Percentiles rank a stretch among this genome's conserved stretches.
These are phyloP conservation scores for Oligia fasciuncula DNA, from an alignment of 2,888 invertebrate species.

Conservation along the genomic window DNA sequence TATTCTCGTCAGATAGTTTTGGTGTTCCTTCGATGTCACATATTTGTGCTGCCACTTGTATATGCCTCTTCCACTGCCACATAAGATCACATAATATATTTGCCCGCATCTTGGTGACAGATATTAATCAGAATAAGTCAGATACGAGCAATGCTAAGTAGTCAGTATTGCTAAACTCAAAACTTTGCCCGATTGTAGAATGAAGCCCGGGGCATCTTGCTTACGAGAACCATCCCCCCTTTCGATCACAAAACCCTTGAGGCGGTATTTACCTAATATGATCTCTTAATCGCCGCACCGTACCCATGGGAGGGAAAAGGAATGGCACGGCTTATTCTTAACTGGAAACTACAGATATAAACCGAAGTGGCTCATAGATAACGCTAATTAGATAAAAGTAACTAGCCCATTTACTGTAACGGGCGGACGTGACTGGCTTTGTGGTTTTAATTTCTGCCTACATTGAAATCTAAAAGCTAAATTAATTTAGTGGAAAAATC, in stretches of 20 bases:
- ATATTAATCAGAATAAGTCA: too few species aligned
- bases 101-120: not conserved
- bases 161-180: not conserved
- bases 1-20: not conserved
- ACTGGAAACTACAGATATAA: constrained; percentile 41
- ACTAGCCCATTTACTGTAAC: constrained; percentile 60
- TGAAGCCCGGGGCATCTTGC: not conserved
- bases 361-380: constrained; percentile 57
- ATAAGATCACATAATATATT: not conserved
- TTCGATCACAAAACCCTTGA: not conserved
- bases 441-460: constrained; percentile 68
- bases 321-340: constrained; percentile 41
- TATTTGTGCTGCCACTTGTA: not conserved
- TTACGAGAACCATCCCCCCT: not conserved
- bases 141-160: too few species aligned
- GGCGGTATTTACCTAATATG: constrained; percentile 25
- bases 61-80: not conserved
- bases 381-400: constrained; percentile 54
- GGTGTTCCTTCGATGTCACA: not conserved
- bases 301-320: constrained; percentile 10
- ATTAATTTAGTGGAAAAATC: constrained; percentile 7
- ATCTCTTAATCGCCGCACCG: constrained; percentile 15
- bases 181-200: not conserved
- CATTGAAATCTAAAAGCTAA: constrained; percentile 49
- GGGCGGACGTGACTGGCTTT: constrained; percentile 56